These are phyloP conservation scores for Anisognathus igniventris DNA, from an alignment of 2,797 vertebrate genomes.

Conservation along the genomic window DNA sequence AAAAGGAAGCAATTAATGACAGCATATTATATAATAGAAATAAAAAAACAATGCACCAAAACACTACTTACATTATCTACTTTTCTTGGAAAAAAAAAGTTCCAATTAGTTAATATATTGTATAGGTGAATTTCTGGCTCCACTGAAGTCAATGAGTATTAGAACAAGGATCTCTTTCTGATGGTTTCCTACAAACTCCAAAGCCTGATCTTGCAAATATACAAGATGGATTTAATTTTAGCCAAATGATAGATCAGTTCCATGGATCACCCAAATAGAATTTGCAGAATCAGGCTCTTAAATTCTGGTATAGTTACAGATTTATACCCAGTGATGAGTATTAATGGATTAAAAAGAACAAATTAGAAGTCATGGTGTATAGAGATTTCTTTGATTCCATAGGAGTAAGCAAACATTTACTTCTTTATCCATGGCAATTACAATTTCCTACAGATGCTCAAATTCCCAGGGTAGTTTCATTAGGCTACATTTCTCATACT, in stretches of 20 bases:
- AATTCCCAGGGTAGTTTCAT: neutral
- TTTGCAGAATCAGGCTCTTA: neutral
- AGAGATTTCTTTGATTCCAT: neutral
- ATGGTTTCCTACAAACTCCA: neutral
- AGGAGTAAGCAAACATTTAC: neutral
- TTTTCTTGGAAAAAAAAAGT: neutral
- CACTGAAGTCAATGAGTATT: neutral
- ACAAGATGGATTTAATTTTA: neutral
- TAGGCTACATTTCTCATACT: neutral
- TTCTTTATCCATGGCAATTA: neutral
- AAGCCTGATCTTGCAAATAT: neutral
- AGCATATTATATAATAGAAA: neutral
- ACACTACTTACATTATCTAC: neutral
- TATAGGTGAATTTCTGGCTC: neutral
- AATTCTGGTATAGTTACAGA: neutral
- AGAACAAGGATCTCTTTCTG: neutral
- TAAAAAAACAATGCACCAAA: neutral
- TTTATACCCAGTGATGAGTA: neutral
- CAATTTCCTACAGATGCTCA: neutral
- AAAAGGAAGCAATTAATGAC: neutral
- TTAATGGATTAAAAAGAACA: neutral
- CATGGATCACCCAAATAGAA: neutral
- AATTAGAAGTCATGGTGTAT: neutral
- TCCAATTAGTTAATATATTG: neutral
- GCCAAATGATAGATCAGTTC: neutral